Evolutionary conservation across 2,113 vertebrate species (phyloP).

Genomic region (Oplegnathus fasciatus): DNA sequence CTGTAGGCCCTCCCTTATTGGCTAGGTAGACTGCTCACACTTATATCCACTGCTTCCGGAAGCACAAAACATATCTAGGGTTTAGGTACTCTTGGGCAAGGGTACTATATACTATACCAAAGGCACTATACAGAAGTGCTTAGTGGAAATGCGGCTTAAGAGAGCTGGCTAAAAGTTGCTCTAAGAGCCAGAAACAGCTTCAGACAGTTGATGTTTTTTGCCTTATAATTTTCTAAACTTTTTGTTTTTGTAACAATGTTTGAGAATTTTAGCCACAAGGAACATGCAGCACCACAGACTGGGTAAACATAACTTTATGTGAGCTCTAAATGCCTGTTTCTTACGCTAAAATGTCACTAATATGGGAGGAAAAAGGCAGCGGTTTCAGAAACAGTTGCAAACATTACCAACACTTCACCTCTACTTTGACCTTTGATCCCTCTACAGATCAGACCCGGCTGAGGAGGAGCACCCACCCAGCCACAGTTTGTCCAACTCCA

Average conservation of each 20-base stretch:
- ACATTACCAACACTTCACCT: slow-evolving; percentile 12
- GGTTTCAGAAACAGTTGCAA: background rate
- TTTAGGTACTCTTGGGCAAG: no score
- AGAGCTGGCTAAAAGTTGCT: background rate
- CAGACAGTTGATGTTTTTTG: background rate
- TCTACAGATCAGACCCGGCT: slow-evolving; percentile 88
- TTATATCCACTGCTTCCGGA: background rate
- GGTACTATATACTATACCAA: no score
- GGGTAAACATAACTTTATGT: background rate
- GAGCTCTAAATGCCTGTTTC: background rate
- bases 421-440: slow-evolving; percentile 3
- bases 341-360: slow-evolving; percentile 4
- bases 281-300: background rate
- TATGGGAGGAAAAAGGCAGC: background rate
- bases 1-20: background rate
- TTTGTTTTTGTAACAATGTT: background rate
- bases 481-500: slow-evolving; percentile 87
- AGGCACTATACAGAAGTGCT: no score
- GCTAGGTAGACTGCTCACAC: background rate
- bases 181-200: background rate
- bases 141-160: no score
- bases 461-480: slow-evolving; percentile 88
- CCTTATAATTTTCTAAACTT: background rate
- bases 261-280: background rate
- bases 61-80: no score